phyloP scores from a whole-genome alignment of 2,888 invertebrate genomes.

The Orthosia gracilis region DNA sequence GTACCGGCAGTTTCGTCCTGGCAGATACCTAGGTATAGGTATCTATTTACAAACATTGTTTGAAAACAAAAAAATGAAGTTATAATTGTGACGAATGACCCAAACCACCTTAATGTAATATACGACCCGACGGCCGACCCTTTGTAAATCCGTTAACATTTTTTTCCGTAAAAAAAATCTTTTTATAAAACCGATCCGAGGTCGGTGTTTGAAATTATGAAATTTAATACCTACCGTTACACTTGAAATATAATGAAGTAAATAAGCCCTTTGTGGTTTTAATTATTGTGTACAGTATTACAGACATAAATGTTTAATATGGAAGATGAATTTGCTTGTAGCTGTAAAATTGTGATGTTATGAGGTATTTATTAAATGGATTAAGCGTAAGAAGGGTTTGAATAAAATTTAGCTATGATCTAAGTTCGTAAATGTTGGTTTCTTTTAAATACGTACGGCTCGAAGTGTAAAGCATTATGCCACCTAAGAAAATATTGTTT shows the following conservation, averaged over 20 bases:
- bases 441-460: too few species aligned
- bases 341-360: neutral
- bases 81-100: conserved; percentile 65
- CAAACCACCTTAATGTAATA: conserved; percentile 58
- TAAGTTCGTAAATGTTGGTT: too few species aligned
- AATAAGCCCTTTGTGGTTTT: conserved; percentile 18
- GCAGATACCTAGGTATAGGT: neutral
- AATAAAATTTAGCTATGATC: neutral
- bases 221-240: conserved; percentile 30
- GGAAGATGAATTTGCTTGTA: neutral
- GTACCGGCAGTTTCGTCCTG: neutral
- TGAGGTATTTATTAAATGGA: too few species aligned
- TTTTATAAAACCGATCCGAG: conserved; percentile 32
- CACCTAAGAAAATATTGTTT: too few species aligned
- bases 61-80: conserved; percentile 28
- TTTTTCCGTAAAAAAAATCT: conserved; percentile 31
- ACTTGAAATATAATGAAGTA: conserved; percentile 25
- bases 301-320: conserved; percentile 4
- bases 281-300: conserved; percentile 18
- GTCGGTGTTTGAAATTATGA: conserved; percentile 19
- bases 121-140: conserved; percentile 42
- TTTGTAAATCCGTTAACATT: conserved; percentile 48
- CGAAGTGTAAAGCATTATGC: too few species aligned
- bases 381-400: neutral
- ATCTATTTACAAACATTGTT: conserved; percentile 15